Conservation (phyloP, 30 jellyfish, hydroid and myxozoan species). For the Clytia hemisphaerica region DNA sequence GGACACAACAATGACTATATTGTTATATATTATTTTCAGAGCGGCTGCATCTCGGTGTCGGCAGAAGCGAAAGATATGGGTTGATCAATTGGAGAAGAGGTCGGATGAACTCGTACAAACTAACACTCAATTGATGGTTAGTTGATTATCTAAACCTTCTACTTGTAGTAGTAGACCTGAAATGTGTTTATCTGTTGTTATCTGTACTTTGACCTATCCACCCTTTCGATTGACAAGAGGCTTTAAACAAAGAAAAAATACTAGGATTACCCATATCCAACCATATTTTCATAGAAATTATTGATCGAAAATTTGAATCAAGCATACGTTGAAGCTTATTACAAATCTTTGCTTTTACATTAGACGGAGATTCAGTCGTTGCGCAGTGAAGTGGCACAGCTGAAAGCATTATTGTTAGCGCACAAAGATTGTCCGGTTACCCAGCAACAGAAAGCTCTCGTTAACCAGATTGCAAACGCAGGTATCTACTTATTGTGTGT, state of each 20-base stretch:
- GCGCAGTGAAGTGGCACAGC: slow-evolving; percentile 91
- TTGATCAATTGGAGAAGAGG: slow-evolving; percentile 74
- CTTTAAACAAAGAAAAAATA: too few species aligned
- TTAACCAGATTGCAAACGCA: slow-evolving; percentile 32
- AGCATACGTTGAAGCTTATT: too few species aligned
- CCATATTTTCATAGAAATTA: too few species aligned
- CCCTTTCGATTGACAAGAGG: too few species aligned
- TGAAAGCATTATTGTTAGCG: slow-evolving; percentile 80
- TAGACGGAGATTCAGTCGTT: slow-evolving; percentile 63
- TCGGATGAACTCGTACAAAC: slow-evolving; percentile 74
- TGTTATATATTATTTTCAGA: slow-evolving; percentile 16
- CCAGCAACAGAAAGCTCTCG: slow-evolving; percentile 64
- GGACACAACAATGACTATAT: too few species aligned
- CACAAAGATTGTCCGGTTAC: slow-evolving; percentile 98
- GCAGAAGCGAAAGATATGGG: slow-evolving; percentile 96
- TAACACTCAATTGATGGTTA: slow-evolving; percentile 60
- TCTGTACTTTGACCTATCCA: too few species aligned
- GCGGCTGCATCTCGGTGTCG: slow-evolving; percentile 99
- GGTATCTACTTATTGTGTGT: too few species aligned
- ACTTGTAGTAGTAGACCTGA: too few species aligned
- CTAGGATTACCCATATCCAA: too few species aligned
- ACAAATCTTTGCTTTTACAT: too few species aligned
- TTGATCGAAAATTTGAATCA: neutral
- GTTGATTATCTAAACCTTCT: too few species aligned
- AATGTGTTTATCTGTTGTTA: too few species aligned